Conservation (phyloP, 2,888 invertebrate species). For the Seira sanloemensis region DNA sequence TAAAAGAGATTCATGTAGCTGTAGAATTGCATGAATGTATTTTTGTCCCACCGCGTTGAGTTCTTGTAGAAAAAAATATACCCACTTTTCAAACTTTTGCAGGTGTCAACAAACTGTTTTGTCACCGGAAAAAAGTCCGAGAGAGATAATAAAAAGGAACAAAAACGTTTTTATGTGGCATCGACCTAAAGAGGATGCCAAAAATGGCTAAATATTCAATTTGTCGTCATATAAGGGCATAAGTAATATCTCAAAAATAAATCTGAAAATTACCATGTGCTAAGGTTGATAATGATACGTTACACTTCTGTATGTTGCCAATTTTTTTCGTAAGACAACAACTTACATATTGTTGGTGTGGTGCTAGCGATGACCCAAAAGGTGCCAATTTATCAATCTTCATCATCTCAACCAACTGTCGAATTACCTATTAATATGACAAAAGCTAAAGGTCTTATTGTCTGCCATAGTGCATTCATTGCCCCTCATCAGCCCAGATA, state of each 20-base stretch:
- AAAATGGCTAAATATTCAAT: neutral
- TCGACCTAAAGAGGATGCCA: neutral
- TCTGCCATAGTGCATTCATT: neutral
- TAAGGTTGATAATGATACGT: conserved; percentile 5
- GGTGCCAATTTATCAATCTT: conserved; percentile 48
- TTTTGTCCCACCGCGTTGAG: neutral
- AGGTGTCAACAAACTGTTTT: conserved; percentile 26
- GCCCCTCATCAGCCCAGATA: neutral
- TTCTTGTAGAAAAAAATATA: too few species aligned
- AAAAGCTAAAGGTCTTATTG: neutral
- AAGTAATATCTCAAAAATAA: conserved; percentile 7
- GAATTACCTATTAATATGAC: neutral
- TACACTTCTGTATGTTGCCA: neutral
- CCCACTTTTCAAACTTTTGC: neutral
- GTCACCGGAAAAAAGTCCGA: conserved; percentile 2
- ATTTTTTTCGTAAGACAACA: neutral
- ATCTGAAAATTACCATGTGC: conserved; percentile 13
- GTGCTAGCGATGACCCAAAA: conserved; percentile 30
- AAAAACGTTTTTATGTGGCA: conserved; percentile 2
- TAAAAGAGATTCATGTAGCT: neutral
- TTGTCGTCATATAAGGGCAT: neutral
- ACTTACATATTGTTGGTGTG: neutral
- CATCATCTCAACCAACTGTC: conserved; percentile 27
- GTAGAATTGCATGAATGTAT: neutral
- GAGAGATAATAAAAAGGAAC: neutral